Conservation (phyloP, 2,113 vertebrate genomes). For the Aplodontia rufa region DNA sequence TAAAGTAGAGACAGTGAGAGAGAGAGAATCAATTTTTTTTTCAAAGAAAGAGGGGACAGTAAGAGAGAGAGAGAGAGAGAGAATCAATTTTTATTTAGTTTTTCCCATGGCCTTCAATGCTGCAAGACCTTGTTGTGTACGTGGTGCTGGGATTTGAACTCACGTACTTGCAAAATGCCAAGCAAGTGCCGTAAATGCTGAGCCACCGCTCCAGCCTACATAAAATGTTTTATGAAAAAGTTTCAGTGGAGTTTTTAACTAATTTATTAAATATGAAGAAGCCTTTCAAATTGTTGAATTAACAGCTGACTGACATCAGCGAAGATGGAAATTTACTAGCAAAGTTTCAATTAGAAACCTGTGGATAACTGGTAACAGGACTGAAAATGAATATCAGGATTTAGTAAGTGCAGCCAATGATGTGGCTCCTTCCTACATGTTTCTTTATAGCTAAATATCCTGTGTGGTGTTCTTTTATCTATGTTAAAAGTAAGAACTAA, state of each 20-base stretch:
- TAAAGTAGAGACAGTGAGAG: too few relatives aligned
- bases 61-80: too few relatives aligned
- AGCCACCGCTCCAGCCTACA: too few relatives aligned
- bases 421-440: not conserved
- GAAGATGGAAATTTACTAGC: constrained; percentile 37
- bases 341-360: constrained; percentile 30
- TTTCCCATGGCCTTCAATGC: too few relatives aligned
- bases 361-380: not conserved
- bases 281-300: constrained; percentile 28
- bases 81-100: too few relatives aligned
- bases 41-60: too few relatives aligned
- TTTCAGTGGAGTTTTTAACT: not conserved
- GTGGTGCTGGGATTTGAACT: too few relatives aligned
- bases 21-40: too few relatives aligned
- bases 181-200: too few relatives aligned
- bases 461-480: not conserved
- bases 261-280: not conserved
- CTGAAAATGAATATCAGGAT: not conserved
- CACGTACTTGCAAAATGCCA: too few relatives aligned
- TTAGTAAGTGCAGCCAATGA: not conserved
- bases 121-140: too few relatives aligned
- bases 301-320: not conserved
- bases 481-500: not conserved
- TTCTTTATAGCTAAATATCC: not conserved
- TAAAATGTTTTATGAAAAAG: not conserved